phyloP scores from a whole-genome alignment of 2,888 invertebrate genomes.

The Carabus problematicus region DNA sequence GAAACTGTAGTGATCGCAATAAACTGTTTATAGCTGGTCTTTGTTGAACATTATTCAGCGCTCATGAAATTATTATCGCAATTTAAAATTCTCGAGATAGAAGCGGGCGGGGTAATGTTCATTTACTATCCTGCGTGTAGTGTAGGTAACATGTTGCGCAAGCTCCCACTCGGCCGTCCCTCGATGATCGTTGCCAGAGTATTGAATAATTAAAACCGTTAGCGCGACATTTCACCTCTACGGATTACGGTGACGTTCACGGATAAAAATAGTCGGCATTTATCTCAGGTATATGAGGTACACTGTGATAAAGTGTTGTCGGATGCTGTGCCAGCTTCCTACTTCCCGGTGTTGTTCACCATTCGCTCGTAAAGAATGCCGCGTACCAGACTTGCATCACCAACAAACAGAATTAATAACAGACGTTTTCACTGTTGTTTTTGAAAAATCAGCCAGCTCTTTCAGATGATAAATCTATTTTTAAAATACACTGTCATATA shows the following conservation, averaged over 20 bases:
- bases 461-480: conserved; percentile 19
- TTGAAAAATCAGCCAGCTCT: too few species aligned
- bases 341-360: too few species aligned
- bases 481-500: conserved; percentile 28
- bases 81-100: conserved; percentile 31
- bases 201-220: conserved; percentile 37
- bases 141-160: conserved; percentile 5
- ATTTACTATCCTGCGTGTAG: not conserved
- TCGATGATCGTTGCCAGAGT: conserved; percentile 16
- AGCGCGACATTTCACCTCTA: conserved; percentile 9
- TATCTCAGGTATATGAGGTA: conserved; percentile 38
- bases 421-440: conserved; percentile 13
- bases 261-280: conserved; percentile 37
- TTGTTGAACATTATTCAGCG: conserved; percentile 26
- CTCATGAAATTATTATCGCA: conserved; percentile 37
- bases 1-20: conserved; percentile 31
- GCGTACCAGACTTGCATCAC: conserved; percentile 35
- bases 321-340: conserved; percentile 20
- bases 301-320: conserved; percentile 26
- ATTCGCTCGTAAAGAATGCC: conserved; percentile 26
- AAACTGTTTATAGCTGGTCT: conserved; percentile 30
- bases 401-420: conserved; percentile 38
- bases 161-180: not conserved
- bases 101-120: not conserved
- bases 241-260: conserved; percentile 26